Evolutionary conservation across 2,113 vertebrate genomes (phyloP).

Genomic region (Pluvianellus socialis): DNA sequence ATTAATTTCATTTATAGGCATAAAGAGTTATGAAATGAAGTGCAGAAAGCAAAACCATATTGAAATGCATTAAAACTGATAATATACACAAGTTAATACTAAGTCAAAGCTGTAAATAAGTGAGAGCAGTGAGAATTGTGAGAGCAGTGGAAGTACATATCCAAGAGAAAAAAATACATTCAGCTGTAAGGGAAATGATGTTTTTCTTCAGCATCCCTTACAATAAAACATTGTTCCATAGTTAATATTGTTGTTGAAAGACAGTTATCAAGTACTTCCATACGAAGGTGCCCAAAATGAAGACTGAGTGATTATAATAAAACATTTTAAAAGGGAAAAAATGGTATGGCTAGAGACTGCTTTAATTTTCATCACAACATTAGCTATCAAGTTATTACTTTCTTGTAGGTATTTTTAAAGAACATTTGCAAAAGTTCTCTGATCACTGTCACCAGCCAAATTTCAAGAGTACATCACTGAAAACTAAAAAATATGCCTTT

Average conservation of each 20-base stretch:
- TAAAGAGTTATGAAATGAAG: background rate
- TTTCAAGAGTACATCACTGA: background rate
- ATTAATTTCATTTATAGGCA: background rate
- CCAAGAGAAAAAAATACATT: background rate
- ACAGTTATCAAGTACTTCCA: background rate
- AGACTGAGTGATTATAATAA: background rate
- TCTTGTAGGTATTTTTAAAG: background rate
- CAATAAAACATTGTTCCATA: background rate
- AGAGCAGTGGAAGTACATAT: background rate
- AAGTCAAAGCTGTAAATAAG: conserved; percentile 8
- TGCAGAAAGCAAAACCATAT: background rate
- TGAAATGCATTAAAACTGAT: background rate
- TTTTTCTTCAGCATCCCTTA: background rate
- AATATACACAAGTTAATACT: background rate
- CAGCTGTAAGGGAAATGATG: background rate
- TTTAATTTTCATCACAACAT: background rate
- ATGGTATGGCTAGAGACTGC: background rate
- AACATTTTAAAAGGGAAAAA: background rate
- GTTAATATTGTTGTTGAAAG: background rate
- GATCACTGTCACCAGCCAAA: background rate
- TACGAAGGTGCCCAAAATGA: background rate
- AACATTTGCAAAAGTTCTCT: background rate
- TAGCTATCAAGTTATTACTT: background rate
- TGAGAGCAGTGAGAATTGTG: background rate
- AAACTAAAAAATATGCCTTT: background rate